phyloP scores from a whole-genome alignment of 2,888 invertebrate species.

The Tetramorium bicarinatum region DNA sequence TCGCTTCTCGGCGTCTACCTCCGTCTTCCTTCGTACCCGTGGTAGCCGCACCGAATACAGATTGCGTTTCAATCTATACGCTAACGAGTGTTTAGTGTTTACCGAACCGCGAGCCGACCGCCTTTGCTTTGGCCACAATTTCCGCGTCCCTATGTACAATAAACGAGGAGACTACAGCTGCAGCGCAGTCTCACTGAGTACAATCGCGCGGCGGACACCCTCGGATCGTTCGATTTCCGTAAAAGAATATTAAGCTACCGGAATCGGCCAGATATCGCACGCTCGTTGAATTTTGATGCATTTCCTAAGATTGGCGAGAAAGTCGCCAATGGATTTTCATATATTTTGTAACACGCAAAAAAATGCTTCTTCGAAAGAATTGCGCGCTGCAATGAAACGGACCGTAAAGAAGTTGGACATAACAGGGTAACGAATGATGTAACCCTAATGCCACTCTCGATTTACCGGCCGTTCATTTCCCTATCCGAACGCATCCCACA shows the following conservation, averaged over 20 bases:
- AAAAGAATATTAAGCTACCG: not conserved
- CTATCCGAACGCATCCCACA: conserved; percentile 49
- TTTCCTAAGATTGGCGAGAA: not conserved
- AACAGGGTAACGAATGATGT: conserved; percentile 27
- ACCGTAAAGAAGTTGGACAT: not conserved
- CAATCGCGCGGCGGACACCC: not conserved
- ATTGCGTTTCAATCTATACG: conserved; percentile 86
- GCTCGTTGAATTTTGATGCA: not conserved
- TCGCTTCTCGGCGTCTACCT: conserved; percentile 69
- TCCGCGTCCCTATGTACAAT: conserved; percentile 80
- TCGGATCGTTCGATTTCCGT: conserved; percentile 14
- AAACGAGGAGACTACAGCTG: conserved; percentile 63
- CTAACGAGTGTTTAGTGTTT: conserved; percentile 86
- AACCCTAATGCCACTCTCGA: conserved; percentile 31
- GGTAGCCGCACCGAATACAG: conserved; percentile 83
- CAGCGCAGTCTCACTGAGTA: conserved; percentile 20
- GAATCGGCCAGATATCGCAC: not conserved
- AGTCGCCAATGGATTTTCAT: not conserved
- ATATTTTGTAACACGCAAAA: not conserved
- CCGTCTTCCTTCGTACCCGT: conserved; percentile 58
- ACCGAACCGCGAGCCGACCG: conserved; percentile 84
- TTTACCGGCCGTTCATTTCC: conserved; percentile 44
- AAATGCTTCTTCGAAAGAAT: not conserved
- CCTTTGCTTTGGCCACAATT: conserved; percentile 81
- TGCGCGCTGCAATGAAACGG: not conserved